phyloP scores from a whole-genome alignment of 37 sponge, comb jelly and placozoan species.

The Agelas oroides region DNA sequence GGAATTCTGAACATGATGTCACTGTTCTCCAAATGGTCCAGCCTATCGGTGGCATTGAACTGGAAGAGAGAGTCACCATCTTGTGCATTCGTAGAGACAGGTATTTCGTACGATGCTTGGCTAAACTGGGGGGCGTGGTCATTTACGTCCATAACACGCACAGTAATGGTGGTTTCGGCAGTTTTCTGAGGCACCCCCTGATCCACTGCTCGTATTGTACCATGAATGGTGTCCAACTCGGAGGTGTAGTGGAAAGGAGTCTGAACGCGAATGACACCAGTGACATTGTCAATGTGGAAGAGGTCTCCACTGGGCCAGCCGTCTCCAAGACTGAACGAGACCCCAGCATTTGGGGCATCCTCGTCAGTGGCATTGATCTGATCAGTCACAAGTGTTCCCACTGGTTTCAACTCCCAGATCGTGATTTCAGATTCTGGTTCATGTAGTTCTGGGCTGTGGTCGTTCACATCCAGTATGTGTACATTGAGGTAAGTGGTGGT shows the following conservation, averaged over 20 bases:
- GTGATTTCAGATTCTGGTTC: not conserved
- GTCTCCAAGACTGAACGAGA: constrained; percentile 38
- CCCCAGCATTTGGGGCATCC: constrained; percentile 46
- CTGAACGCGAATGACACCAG: constrained; percentile 37
- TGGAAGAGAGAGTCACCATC: not conserved
- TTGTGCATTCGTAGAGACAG: not conserved
- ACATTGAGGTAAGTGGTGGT: constrained; percentile 34
- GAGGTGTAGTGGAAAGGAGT: not conserved
- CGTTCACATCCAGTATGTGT: constrained; percentile 78
- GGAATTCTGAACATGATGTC: constrained; percentile 20
- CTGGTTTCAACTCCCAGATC: constrained; percentile 21
- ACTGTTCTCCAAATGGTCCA: constrained; percentile 14
- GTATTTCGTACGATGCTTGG: not conserved
- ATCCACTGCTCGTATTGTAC: constrained; percentile 42
- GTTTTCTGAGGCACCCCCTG: constrained; percentile 32
- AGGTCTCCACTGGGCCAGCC: constrained; percentile 6
- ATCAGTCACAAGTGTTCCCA: constrained; percentile 20
- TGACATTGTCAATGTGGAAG: constrained; percentile 48
- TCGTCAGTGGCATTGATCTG: constrained; percentile 29
- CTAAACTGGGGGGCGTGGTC: constrained; percentile 60
- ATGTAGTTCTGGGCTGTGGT: constrained; percentile 56
- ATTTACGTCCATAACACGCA: constrained; percentile 49
- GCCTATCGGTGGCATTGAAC: constrained; percentile 23
- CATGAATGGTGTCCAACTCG: not conserved
- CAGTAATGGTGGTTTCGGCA: not conserved